Percentiles rank a stretch among this genome's conserved stretches.
Conservation (phyloP, 2,113 vertebrate genomes). For the Beaufortia kweichowensis region DNA sequence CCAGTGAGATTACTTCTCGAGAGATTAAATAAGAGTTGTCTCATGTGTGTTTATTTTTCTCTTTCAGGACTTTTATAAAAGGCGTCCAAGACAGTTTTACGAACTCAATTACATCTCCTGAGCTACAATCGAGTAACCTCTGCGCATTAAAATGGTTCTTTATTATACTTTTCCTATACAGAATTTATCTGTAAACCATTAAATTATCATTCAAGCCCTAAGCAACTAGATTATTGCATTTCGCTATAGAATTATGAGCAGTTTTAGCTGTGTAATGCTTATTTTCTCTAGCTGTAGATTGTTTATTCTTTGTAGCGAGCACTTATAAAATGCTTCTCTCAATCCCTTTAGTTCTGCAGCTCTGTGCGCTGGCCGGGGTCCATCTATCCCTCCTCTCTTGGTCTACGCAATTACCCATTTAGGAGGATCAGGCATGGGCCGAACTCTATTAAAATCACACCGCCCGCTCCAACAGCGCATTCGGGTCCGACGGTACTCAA, state of each 20-base stretch:
- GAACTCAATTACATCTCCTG: too few species aligned
- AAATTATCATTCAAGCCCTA: background rate
- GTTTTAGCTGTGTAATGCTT: background rate
- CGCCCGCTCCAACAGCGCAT: constrained; percentile 4
- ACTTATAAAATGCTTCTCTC: background rate
- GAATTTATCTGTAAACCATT: too few species aligned
- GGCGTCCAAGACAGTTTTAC: too few species aligned
- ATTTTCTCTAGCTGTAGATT: background rate
- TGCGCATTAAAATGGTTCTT: too few species aligned
- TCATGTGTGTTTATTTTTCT: too few species aligned
- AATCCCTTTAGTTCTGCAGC: constrained; percentile 31
- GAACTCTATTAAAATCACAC: constrained; percentile 32
- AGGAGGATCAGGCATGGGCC: constrained; percentile 10
- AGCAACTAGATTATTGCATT: background rate
- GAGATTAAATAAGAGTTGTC: too few species aligned
- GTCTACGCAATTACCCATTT: constrained; percentile 30
- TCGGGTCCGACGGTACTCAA: constrained; percentile 28
- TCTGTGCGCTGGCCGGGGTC: constrained; percentile 11
- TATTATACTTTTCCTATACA: too few species aligned
- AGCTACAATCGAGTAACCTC: too few species aligned
- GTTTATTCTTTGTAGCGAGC: background rate
- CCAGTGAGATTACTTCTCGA: too few species aligned
- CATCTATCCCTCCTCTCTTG: background rate
- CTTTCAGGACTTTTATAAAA: too few species aligned
- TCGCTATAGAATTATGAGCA: background rate